Evolutionary conservation across 2,113 vertebrate genomes (phyloP), one percentile per base, ranked within the genome.

Genomic region (Fregetta grallaria): DNA sequence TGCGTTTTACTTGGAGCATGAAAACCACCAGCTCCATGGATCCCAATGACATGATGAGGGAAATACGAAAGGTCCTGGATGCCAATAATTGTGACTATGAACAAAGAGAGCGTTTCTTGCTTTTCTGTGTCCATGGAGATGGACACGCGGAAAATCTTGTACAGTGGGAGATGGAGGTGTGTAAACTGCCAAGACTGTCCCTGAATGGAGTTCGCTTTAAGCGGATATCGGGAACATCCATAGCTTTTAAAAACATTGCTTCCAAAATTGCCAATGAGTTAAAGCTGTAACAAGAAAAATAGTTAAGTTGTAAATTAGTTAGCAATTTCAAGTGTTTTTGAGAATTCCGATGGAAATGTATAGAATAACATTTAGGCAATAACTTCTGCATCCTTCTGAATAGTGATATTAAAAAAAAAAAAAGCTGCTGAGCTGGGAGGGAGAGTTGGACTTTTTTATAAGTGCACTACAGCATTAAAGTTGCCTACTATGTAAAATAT

Each of bases 101-200:
- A 96, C 99, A 99, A 97, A 98, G 99, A 47, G 99, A 99, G 98
- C 98, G 99, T 91, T 99, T 99, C 98, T 98, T 99, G 96, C 99
- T 99, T 92, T 98, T 99, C 91, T 99, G 99, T 83, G 98, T 99
- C 95, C 99, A 99, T 34, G 99, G 99, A 4, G 99, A 99, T 67
- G 99, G 99, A 83, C 99, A 98, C 0, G 99, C 99, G 0, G 99
- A 99, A 91, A 99, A 98, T 98, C 98, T 99, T 73, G 99, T 99
- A 61, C 99, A 99, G 94, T 99, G 99, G 99, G 99, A 99, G 98
- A 99, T 99, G 99, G 99, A 99, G 98, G 99, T 99, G 78, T 99
- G 99, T 98, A 99, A 99, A 97, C 98, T 99, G 97, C 99, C 99
- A 76, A 99, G 99, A 87, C 99, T 99, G 96, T 99, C 99, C 56